Evolutionary conservation across 2,888 invertebrate genomes (phyloP).

Genomic region (Micoletzkya japonica): DNA sequence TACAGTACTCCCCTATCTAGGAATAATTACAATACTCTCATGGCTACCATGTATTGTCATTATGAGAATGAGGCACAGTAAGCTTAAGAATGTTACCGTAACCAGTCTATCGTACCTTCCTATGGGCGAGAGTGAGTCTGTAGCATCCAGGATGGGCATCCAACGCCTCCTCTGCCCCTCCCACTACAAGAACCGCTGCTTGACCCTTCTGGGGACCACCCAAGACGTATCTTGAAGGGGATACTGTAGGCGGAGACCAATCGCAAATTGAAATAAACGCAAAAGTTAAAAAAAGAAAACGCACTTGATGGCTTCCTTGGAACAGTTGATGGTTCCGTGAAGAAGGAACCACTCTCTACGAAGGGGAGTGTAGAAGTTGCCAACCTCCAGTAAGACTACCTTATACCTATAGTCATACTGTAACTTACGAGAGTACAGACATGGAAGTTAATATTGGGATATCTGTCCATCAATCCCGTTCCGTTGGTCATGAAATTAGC

Average conservation of each 20-base stretch:
- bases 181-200: constrained; percentile 48
- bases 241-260: neutral
- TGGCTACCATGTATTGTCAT: too few species aligned
- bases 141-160: constrained; percentile 50
- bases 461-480: constrained; percentile 66
- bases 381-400: constrained; percentile 10
- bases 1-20: too few species aligned
- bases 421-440: constrained; percentile 41
- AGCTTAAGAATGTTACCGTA: neutral
- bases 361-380: constrained; percentile 17
- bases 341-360: constrained; percentile 27
- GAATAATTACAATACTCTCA: too few species aligned
- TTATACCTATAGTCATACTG: neutral
- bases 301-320: constrained; percentile 25
- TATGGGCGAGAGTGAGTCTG: constrained; percentile 42
- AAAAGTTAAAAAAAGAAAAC: neutral
- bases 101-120: constrained; percentile 33
- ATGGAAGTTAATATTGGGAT: constrained; percentile 52
- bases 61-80: neutral
- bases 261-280: neutral
- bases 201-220: constrained; percentile 36
- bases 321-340: constrained; percentile 27
- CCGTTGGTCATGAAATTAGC: constrained; percentile 79
- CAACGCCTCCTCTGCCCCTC: constrained; percentile 54
- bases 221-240: constrained; percentile 28